Evolutionary conservation across 2,888 invertebrate genomes (phyloP).

Genomic region (Tiliacea citrago): DNA sequence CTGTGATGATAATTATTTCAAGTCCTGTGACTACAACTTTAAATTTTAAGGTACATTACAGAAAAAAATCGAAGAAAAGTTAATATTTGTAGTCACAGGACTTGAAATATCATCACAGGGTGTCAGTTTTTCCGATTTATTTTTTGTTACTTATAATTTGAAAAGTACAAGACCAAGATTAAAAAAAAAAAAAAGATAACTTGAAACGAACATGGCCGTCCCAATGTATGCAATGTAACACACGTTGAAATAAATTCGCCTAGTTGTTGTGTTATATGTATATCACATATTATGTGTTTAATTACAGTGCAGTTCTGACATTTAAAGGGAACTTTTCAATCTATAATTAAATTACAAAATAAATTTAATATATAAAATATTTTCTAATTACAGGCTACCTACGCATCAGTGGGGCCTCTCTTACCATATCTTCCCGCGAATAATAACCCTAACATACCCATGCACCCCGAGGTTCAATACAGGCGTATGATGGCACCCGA

Average conservation of each 20-base stretch:
- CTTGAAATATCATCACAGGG: too few relatives aligned
- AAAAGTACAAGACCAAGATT: too few relatives aligned
- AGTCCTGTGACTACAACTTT: too few relatives aligned
- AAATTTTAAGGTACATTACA: too few relatives aligned
- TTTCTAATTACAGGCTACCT: conserved; percentile 44
- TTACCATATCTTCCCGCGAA: conserved; percentile 34
- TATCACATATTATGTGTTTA: not conserved
- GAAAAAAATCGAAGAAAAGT: too few relatives aligned
- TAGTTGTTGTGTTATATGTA: not conserved
- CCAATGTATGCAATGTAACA: not conserved
- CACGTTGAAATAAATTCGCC: not conserved
- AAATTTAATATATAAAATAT: not conserved
- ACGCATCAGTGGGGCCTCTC: not conserved
- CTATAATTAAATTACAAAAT: not conserved
- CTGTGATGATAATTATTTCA: too few relatives aligned
- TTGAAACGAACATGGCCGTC: too few relatives aligned
- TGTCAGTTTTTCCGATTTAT: too few relatives aligned
- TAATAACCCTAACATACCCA: conserved; percentile 28
- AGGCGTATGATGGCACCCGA: conserved; percentile 56
- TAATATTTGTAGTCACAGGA: too few relatives aligned
- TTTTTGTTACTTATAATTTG: too few relatives aligned
- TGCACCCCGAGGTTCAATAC: not conserved
- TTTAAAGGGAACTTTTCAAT: not conserved
- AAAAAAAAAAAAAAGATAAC: too few relatives aligned
- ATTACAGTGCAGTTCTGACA: not conserved